Evolutionary conservation across 1,140 invertebrate genomes (phyloP).

Genomic region (Camponotus pennsylvanicus): DNA sequence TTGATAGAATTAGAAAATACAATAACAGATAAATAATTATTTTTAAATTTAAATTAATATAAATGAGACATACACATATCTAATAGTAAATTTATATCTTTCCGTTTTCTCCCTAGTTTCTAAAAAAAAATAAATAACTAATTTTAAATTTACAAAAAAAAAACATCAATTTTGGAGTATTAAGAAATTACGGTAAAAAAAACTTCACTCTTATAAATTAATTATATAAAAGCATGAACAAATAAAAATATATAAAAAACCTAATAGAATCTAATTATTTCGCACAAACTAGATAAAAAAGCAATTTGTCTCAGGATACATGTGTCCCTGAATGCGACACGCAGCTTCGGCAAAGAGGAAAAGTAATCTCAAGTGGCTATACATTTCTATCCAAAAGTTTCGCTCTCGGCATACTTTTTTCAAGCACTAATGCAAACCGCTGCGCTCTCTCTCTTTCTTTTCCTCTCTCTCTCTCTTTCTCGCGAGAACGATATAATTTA

Average conservation of each 20-base stretch:
- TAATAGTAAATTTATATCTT: not conserved
- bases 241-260: not conserved
- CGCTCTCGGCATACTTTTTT: constrained; percentile 34
- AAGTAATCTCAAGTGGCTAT: constrained; percentile 75
- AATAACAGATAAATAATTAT: not conserved
- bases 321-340: constrained; percentile 39
- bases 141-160: too few relatives aligned
- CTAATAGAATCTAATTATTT: constrained; percentile 26
- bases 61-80: not conserved
- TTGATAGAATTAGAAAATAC: not conserved
- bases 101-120: not conserved
- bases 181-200: not conserved
- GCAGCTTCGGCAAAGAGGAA: constrained; percentile 51
- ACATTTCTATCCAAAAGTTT: constrained; percentile 70
- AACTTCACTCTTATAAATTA: constrained; percentile 7
- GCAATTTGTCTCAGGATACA: constrained; percentile 47
- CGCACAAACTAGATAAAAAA: not conserved
- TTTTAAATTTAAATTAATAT: not conserved
- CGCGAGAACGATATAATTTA: constrained; percentile 80
- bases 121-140: not conserved
- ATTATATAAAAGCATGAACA: not conserved
- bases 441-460: not conserved
- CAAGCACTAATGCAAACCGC: constrained; percentile 45
- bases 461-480: not conserved
- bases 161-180: not conserved